Base-by-base conservation (phyloP, 2,797 vertebrate genomes). In the Selene dorsalis region DNA sequence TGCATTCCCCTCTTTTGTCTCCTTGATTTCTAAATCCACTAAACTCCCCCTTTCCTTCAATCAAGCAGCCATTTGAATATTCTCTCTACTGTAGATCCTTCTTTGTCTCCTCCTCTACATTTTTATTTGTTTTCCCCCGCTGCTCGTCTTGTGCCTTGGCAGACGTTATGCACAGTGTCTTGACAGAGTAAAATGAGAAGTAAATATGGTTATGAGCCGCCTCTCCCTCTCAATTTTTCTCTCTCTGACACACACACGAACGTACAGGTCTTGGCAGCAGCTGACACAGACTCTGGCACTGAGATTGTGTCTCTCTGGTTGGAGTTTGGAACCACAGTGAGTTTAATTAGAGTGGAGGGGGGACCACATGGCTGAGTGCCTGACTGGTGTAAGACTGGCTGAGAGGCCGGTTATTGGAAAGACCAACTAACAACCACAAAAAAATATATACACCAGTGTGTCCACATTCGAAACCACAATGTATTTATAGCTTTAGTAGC, bases 301-400 rank as follows among this genome's bases (percentile, higher is more conserved):
- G 71, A 81, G 82, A 78, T 80, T 79, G 78, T 74, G 82, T 82
- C 77, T 88, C 78, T 85, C 85, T 88, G 84, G 82, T 88, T 78
- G 74, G 80, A 63, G 79, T 89, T 86, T 80, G 89, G 84, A 93
- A 80, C 85, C 92, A 91, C 82, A 67, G 84, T 74, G 87, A 88
- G 87, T 91, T 93, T 94, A 93, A 94, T 94, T 91, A 93, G 88
- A 84, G 69, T 83, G 84, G 86, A 88, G 82, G 84, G 84, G 74
- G 66, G 84, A 88, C 87, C 88, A 88, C 89, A 90, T 88, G 92
- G 87, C 73, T 89, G 82, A 73, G 69, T 87, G 86, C 69, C 67
- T 86, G 73, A 57, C 76, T 88, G 80, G 52, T 78, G 79, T 62
- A 78, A 70, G 72, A 57, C 73, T 48, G n/a, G 55, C 50, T 78